A percentile compares a stretch with the other conserved stretches of the same genome.
Evolutionary conservation across 2,888 invertebrate genomes (phyloP).

Genomic region (Leucania comma): DNA sequence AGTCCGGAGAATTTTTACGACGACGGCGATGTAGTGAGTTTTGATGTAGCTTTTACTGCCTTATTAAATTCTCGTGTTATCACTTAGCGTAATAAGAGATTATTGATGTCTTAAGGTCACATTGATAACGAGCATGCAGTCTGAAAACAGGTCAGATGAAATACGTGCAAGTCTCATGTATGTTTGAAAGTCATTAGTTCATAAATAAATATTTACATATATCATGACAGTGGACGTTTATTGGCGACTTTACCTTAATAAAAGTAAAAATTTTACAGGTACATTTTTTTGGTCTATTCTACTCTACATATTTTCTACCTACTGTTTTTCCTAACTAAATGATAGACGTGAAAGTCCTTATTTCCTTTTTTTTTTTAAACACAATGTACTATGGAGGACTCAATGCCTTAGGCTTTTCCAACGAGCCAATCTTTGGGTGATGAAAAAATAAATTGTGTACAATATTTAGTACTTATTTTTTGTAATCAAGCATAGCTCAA

Average conservation of each 20-base stretch:
- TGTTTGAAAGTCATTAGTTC: background rate
- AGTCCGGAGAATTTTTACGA: slow-evolving; percentile 12
- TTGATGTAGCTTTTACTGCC: slow-evolving; percentile 13
- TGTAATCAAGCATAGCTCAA: too few species aligned
- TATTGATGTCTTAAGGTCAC: slow-evolving; percentile 35
- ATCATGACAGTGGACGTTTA: background rate
- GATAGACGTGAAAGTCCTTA: background rate
- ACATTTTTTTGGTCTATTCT: background rate
- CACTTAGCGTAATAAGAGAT: slow-evolving; percentile 20
- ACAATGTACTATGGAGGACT: too few species aligned
- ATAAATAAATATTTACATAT: background rate
- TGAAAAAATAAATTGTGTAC: too few species aligned
- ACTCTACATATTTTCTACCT: too few species aligned
- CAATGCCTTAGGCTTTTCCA: too few species aligned
- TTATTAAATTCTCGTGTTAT: slow-evolving; percentile 28
- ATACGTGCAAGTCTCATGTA: slow-evolving; percentile 12
- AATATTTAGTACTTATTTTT: too few species aligned
- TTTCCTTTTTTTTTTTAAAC: background rate
- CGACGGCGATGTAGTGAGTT: slow-evolving; percentile 4
- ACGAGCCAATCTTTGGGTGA: too few species aligned
- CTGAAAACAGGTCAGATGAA: slow-evolving; percentile 25
- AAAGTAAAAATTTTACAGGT: background rate
- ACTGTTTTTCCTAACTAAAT: background rate
- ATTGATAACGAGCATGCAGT: slow-evolving; percentile 32
- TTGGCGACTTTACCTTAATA: background rate